Percentiles rank a stretch among this genome's conserved stretches.
phyloP scores from a whole-genome alignment of 2,888 invertebrate species.

The Aphrophora alni region DNA sequence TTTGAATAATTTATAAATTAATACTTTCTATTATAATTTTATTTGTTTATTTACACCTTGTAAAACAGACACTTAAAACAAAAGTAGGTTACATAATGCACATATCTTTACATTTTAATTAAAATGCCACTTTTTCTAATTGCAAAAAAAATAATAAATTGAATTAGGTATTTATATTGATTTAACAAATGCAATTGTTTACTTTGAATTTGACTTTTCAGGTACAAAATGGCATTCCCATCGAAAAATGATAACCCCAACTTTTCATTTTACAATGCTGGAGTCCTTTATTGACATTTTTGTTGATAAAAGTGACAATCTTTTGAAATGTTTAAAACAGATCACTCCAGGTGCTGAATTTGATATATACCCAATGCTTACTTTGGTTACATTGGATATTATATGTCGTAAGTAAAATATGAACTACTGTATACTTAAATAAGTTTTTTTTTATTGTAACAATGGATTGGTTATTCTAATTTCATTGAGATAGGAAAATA shows the following conservation, averaged over 20 bases:
- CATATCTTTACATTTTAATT: neutral
- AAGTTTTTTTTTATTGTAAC: too few species aligned
- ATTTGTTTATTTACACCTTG: neutral
- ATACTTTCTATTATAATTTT: neutral
- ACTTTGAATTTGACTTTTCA: too few species aligned
- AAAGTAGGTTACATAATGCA: neutral
- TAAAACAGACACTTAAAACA: too few species aligned
- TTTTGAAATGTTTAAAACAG: slow-evolving; percentile 68
- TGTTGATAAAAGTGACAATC: slow-evolving; percentile 66
- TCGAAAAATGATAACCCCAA: slow-evolving; percentile 83
- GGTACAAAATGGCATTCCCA: slow-evolving; percentile 82
- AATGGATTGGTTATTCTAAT: too few species aligned
- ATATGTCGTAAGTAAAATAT: slow-evolving; percentile 66
- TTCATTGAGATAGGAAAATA: too few species aligned
- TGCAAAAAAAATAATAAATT: too few species aligned
- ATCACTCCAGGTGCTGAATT: slow-evolving; percentile 71
- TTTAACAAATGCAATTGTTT: neutral
- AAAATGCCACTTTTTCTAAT: neutral
- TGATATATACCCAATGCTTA: slow-evolving; percentile 85
- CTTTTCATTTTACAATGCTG: slow-evolving; percentile 84
- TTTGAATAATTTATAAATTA: too few species aligned
- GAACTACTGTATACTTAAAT: too few species aligned
- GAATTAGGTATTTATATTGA: too few species aligned
- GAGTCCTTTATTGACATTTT: slow-evolving; percentile 85
- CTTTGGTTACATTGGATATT: slow-evolving; percentile 74